Conservation (phyloP, 2,888 invertebrate species). For the Cephus pulcher region DNA sequence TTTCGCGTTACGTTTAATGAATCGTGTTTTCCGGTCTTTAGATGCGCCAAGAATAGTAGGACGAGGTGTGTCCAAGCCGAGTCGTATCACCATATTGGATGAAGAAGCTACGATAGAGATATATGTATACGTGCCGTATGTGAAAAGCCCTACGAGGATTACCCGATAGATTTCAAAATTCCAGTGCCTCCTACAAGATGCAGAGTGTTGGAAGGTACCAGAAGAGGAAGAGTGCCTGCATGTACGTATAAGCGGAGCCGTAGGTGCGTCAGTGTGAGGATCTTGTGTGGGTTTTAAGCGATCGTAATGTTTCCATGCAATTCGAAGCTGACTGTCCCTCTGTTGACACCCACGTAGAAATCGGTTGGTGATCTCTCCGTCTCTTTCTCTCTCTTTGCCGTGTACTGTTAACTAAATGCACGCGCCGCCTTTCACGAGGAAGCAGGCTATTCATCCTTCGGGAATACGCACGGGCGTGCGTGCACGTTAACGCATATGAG, state of each 20-base stretch:
- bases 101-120: slow-evolving; percentile 4
- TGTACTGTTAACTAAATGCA: slow-evolving; percentile 34
- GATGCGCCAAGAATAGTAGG: slow-evolving; percentile 49
- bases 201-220: neutral
- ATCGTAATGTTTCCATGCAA: slow-evolving; percentile 19
- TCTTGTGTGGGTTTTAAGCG: slow-evolving; percentile 15
- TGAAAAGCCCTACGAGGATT: slow-evolving; percentile 8
- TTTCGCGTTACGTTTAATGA: slow-evolving; percentile 48
- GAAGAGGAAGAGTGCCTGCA: neutral
- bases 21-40: slow-evolving; percentile 61
- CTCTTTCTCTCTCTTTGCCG: slow-evolving; percentile 17
- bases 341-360: slow-evolving; percentile 31
- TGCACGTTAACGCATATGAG: slow-evolving; percentile 2
- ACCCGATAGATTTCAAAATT: neutral
- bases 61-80: neutral
- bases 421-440: neutral
- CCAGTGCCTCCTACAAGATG: neutral
- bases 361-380: slow-evolving; percentile 21
- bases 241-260: neutral
- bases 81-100: neutral
- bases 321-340: slow-evolving; percentile 28
- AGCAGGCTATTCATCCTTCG: neutral
- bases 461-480: neutral
- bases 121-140: neutral
- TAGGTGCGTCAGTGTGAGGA: neutral